These are phyloP conservation scores for Platynereis dumerilii DNA, from an alignment of 2,888 invertebrate species.

Conservation along the genomic window DNA sequence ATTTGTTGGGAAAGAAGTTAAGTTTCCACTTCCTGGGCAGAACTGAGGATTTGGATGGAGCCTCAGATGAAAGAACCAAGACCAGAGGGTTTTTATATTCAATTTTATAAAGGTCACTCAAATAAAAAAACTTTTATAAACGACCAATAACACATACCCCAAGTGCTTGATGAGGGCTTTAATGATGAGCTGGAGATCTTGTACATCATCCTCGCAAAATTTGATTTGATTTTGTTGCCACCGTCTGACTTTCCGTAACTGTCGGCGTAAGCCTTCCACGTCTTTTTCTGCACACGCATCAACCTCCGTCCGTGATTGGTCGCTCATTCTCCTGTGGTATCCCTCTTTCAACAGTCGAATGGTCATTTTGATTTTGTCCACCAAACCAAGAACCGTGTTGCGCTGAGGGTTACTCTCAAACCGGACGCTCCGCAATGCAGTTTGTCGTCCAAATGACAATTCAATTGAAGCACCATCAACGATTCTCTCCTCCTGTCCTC, in stretches of 20 bases:
- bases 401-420: background rate
- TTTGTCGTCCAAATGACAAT: too few species aligned
- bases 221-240: constrained; percentile 15
- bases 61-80: too few species aligned
- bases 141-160: constrained; percentile 11
- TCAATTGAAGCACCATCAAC: too few species aligned
- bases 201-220: constrained; percentile 18
- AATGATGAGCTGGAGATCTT: constrained; percentile 17
- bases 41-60: too few species aligned
- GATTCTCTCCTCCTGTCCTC: too few species aligned
- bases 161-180: constrained; percentile 16
- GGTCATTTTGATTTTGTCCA: background rate
- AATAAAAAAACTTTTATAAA: too few species aligned
- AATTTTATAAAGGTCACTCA: too few species aligned
- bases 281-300: constrained; percentile 10
- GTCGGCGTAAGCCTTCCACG: constrained; percentile 13
- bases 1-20: too few species aligned
- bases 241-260: constrained; percentile 18
- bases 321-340: background rate
- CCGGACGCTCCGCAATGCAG: too few species aligned
- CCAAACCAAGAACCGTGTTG: background rate
- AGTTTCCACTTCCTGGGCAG: too few species aligned
- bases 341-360: constrained; percentile 3
- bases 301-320: too few species aligned
- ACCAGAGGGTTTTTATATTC: too few species aligned